phyloP scores from a whole-genome alignment of 2,888 invertebrate genomes.

The Erebia ligea region DNA sequence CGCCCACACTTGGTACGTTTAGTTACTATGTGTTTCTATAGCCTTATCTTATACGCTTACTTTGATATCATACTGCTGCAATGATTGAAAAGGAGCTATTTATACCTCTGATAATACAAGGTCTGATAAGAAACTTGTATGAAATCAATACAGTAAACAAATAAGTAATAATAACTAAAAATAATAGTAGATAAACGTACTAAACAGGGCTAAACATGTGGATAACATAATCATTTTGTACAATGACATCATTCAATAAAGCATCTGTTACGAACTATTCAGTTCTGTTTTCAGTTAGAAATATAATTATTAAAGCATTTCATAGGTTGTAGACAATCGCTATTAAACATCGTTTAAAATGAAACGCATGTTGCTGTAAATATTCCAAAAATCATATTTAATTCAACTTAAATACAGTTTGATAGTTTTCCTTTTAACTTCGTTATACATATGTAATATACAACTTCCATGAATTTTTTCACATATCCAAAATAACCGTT shows the following conservation, averaged over 20 bases:
- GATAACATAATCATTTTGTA: not conserved
- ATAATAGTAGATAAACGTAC: not conserved
- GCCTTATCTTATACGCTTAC: conserved; percentile 33
- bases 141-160: not conserved
- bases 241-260: conserved; percentile 17
- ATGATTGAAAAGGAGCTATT: conserved; percentile 30
- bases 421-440: too few species aligned
- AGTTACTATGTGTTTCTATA: conserved; percentile 49
- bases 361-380: not conserved
- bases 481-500: too few species aligned
- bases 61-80: conserved; percentile 22
- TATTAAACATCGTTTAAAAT: conserved; percentile 12
- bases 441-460: too few species aligned
- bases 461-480: too few species aligned
- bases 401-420: too few species aligned
- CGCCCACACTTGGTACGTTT: conserved; percentile 59
- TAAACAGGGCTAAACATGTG: conserved; percentile 7
- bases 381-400: not conserved
- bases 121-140: conserved; percentile 12
- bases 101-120: conserved; percentile 3
- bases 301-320: not conserved
- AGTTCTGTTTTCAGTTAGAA: conserved; percentile 9
- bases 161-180: not conserved
- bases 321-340: not conserved
- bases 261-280: conserved; percentile 33